Evolutionary conservation across 2,888 invertebrate species (phyloP), one percentile per base, ranked within the genome.

Genomic region (Polylopha cassiicola): DNA sequence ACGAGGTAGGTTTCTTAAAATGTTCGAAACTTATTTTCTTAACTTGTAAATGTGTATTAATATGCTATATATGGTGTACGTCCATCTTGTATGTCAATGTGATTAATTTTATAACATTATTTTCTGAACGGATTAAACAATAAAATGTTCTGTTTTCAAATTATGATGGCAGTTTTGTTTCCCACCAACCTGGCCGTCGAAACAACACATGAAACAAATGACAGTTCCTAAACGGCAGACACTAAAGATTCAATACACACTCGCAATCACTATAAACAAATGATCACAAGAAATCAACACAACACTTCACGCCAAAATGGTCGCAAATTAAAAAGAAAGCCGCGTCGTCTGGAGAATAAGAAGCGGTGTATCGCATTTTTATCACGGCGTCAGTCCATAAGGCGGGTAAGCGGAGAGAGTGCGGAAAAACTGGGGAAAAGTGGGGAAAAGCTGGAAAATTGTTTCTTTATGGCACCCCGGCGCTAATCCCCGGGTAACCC

Each of bases 131-230:
- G 80, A 82, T 84, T 81, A 79, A 81, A 78, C 74, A 84, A 85
- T 85, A 82, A 85, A 85, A 84, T 85, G 85, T 85, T 85, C 84
- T 85, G 84, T 85, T 85, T 85, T 77, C 73, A 75, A 80, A 79
- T 81, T 73, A 69, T 52, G 52, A 50, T 62, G 58, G 73, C 55
- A 65, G 75, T 85, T 84, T 82, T 52, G 53, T 43, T 41, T 39
- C 10, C 26, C 29, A 46, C 37, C 28, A 44, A 33, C 22, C 18
- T 33, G 27, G 26, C 34, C 30, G 13, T 18, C 4, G 4, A 18
- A 18, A 18, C 7, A 7, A 18, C 18, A n/a, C n/a, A n/a, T n/a
- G n/a, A n/a, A n/a, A n/a, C n/a, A n/a, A n/a, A n/a, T n/a, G n/a
- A n/a, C n/a, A n/a, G n/a, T n/a, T n/a, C n/a, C n/a, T n/a, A n/a